phyloP scores from a whole-genome alignment of 1,140 invertebrate species.

The Condylostylus longicornis region DNA sequence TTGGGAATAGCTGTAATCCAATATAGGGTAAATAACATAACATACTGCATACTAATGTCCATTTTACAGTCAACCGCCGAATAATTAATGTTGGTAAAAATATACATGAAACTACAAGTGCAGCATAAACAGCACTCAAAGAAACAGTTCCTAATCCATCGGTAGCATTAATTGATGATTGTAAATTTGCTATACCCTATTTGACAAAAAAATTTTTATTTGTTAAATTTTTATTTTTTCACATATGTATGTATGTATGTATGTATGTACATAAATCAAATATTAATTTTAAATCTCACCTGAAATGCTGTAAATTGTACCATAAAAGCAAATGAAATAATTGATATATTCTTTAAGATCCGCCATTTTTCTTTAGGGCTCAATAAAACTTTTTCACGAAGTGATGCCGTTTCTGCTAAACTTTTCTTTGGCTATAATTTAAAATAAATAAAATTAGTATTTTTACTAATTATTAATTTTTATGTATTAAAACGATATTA shows the following conservation, averaged over 20 bases:
- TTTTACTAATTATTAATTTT: too few relatives aligned
- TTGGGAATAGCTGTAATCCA: constrained; percentile 78
- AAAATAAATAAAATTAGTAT: constrained; percentile 9
- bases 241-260: neutral
- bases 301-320: constrained; percentile 87
- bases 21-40: constrained; percentile 88
- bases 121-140: constrained; percentile 72
- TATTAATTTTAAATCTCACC: constrained; percentile 14
- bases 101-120: constrained; percentile 79
- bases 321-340: constrained; percentile 77
- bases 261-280: neutral
- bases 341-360: constrained; percentile 73
- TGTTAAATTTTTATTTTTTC: neutral
- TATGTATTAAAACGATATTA: too few relatives aligned
- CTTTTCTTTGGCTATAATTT: constrained; percentile 31
- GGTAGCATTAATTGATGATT: constrained; percentile 70
- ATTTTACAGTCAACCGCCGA: constrained; percentile 81
- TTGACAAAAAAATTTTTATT: constrained; percentile 1
- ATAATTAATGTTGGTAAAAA: constrained; percentile 84
- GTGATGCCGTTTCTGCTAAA: constrained; percentile 30
- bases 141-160: constrained; percentile 73
- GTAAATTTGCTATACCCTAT: constrained; percentile 74
- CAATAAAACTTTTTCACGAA: constrained; percentile 55
- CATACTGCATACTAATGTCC: constrained; percentile 84
- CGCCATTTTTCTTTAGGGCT: constrained; percentile 66